Evolutionary conservation across 1,140 invertebrate genomes (phyloP), one percentile per base, ranked within the genome.

Genomic region (Papilio helenus): DNA sequence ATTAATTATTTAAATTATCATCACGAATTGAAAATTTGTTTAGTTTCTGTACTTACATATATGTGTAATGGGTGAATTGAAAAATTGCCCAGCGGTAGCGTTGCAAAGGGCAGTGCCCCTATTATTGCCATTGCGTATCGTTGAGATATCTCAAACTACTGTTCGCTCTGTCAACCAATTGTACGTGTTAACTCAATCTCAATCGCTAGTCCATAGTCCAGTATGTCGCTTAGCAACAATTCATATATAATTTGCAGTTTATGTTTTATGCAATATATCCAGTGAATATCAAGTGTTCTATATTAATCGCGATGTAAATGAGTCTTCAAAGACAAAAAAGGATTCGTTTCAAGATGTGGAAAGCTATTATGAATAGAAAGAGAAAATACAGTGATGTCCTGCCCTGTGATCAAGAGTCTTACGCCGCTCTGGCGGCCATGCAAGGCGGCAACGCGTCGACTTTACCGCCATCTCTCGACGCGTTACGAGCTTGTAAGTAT

Each of bases 401-500:
- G n/a, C 86, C 88, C 72, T 89, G 90, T 79, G 93, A 94, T 84
- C 82, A 84, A 20, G 92, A 92, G 65, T 90, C 92, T 1, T 94
- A 92, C 82, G 89, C 92, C 84, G 88, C 91, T 65, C 88, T 94
- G 80, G 90, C 89, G 89, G 89, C 90, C 10, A 88, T 94, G 90
- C 85, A 93, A 72, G 92, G 93, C 89, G 93, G 93, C 76, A 91
- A 85, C 72, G 88, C 93, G 8, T 91, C 93, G 79, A 94, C 93
- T 18, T 84, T 93, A 87, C 93, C 91, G 90, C 92, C 93, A 89
- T 94, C 92, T 88, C 87, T 94, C 12, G 91, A 94, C 81, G 93
- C 93, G 10, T 84, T 94, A 16, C 89, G 93, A 84, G 93, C 93
- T 88, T 94, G 93, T 94, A 90, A 94, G 93, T 94, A 90, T 83